Base-by-base conservation (phyloP, 92 coral and sea anemone species). In the Heteractis magnifica region DNA sequence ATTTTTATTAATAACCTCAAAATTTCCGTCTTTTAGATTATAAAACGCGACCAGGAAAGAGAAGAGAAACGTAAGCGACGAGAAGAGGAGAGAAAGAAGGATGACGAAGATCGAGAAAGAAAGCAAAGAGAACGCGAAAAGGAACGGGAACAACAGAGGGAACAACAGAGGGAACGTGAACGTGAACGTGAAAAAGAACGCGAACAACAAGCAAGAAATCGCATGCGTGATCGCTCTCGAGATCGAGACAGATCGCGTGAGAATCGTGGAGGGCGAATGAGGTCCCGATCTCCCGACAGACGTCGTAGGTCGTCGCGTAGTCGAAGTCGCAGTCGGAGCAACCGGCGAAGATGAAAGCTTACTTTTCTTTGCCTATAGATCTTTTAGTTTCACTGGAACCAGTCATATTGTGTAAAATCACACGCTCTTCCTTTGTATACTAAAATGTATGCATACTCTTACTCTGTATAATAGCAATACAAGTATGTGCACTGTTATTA, bases 11-110 rank as follows among this genome's bases (percentile, higher is more conserved):
- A 34, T 34, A 34, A 34, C 44, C 44, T 34, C 44, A 34, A 34
- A 34, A 34, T 34, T 34, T 34, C 44, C 44, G 44, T 34, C 49
- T 52, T 19, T 53, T 71, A 86, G 86, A 52, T 77, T 65, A 16
- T 77, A 12, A 77, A 84, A 68, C 90, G 90, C 77, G 92, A 89
- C 49, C 81, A 87, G 44, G 98, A 95, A 72, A 87, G 97, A 55
- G 94, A 93, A 65, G 92, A 92, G 60, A 81, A 95, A 59, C 94
- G 96, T 10, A 90, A 86, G 83, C 83, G 87, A n/a, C 84, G 95
- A 12, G 80, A 92, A 68, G 87, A 87, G 15, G 93, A 91, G 78
- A 72, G 89, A 13, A 85, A 92, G 53, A 83, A 86, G 65, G 90
- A 85, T 12, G 93, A 94, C 4, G 89, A 91, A 60, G 92, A 88